Base-by-base conservation (phyloP, 2,888 invertebrate genomes). In the Drosophila prolongata region DNA sequence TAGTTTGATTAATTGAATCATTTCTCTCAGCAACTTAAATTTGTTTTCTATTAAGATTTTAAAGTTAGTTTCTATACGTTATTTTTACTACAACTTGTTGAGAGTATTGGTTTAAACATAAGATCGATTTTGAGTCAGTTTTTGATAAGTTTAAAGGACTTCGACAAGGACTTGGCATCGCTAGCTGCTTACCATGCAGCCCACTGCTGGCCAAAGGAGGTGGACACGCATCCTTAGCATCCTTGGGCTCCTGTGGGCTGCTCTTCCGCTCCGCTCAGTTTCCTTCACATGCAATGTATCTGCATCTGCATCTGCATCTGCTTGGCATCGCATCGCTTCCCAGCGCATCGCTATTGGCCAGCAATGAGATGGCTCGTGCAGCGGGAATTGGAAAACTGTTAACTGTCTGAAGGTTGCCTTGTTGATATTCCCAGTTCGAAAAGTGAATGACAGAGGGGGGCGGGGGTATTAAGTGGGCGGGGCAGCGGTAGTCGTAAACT, bases 351-450 rank as follows among this genome's bases (percentile, higher is more conserved):
- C 75, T 75, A 62, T 53, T 75, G 74, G 57, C 68, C 59, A 46
- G 73, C 73, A 67, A 68, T 73, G 76, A 67, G 67, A 65, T 76
- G 68, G 69, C 57, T 76, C 70, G 64, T 77, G 77, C 67, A 67
- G 66, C 66, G 78, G 76, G 84, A 78, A 80, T 84, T 78, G 80
- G 46, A 71, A 78, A 74, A 70, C 70, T 70, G 69, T 73, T 64
- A 64, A 56, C 73, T 64, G 73, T 70, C 73, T 70, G 73, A 70
- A 70, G 70, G 70, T 70, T 66, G 65, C 65, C 65, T 47, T 66
- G 65, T 66, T 66, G 65, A 66, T 66, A 66, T 67, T 67, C 67
- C 65, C 54, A 40, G 38, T 38, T 35, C 61, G 11, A 37, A 53
- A 53, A 34, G 44, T 16, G 38, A 64, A 52, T 65, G 67, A 54